Evolutionary conservation across 2,113 vertebrate species (phyloP).

Genomic region (Dolichallabes microphthalmus): DNA sequence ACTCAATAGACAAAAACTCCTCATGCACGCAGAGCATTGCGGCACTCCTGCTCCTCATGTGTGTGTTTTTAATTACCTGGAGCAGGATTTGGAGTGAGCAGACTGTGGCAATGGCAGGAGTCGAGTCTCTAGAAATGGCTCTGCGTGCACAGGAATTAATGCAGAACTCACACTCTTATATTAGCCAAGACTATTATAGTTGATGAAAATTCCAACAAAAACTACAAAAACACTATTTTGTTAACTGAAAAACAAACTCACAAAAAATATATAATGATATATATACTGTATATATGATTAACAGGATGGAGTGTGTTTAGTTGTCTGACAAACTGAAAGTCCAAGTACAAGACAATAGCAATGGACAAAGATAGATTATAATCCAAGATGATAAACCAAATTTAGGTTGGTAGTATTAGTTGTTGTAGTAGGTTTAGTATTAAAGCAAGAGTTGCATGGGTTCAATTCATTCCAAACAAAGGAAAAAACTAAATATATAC

Average conservation of each 20-base stretch:
- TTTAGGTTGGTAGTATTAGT: no score
- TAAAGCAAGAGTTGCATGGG: not conserved
- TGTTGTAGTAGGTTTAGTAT: not conserved
- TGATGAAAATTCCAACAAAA: not conserved
- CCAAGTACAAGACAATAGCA: not conserved
- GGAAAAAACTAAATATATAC: not conserved
- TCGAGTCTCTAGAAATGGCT: slow-evolving; percentile 21
- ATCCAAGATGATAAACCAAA: not conserved
- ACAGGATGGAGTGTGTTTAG: not conserved
- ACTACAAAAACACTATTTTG: not conserved
- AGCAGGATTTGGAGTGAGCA: slow-evolving; percentile 55
- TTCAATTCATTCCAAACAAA: not conserved
- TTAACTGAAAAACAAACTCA: no score
- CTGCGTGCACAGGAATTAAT: slow-evolving; percentile 21
- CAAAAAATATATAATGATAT: no score
- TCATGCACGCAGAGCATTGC: slow-evolving; percentile 45
- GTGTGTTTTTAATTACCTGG: slow-evolving; percentile 58
- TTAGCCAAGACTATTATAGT: not conserved
- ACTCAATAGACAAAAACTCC: slow-evolving; percentile 44
- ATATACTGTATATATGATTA: no score
- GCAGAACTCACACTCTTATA: slow-evolving; percentile 1
- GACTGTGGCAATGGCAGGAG: slow-evolving; percentile 26
- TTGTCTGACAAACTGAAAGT: not conserved
- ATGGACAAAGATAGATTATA: not conserved
- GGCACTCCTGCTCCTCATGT: slow-evolving; percentile 42